Percentiles rank a stretch among this genome's conserved stretches.
Evolutionary conservation across 2,113 vertebrate species (phyloP).

Genomic region (Cinclus mexicanus): DNA sequence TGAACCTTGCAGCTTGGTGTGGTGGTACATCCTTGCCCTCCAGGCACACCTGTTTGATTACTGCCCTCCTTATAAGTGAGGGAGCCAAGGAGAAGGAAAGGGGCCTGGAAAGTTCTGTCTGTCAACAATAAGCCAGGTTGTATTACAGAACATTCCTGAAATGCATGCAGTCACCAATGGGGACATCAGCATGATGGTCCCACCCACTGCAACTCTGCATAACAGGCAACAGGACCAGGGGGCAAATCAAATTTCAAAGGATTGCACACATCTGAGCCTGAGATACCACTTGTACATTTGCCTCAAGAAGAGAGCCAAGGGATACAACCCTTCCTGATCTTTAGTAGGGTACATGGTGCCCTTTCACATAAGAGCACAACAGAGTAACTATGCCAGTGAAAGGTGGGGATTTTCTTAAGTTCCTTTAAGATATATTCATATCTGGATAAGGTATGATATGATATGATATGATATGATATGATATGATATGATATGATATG

Average conservation of each 20-base stretch:
- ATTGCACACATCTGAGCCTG: slow-evolving; percentile 41
- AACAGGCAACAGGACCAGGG: slow-evolving; percentile 6
- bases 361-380: background rate
- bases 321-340: background rate
- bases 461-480: too few relatives aligned
- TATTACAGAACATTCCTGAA: slow-evolving; percentile 62
- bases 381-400: background rate
- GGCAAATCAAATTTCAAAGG: slow-evolving; percentile 73
- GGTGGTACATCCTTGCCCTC: background rate
- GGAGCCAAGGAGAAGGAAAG: slow-evolving; percentile 17
- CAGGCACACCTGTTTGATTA: background rate
- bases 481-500: too few relatives aligned
- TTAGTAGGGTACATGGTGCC: background rate
- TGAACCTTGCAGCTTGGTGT: background rate
- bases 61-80: background rate
- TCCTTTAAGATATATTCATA: background rate
- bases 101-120: slow-evolving; percentile 47
- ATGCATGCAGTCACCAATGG: slow-evolving; percentile 34
- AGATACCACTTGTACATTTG: slow-evolving; percentile 49
- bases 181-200: slow-evolving; percentile 34
- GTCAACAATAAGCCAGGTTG: slow-evolving; percentile 61
- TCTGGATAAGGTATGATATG: too few relatives aligned
- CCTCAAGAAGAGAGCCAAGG: slow-evolving; percentile 52
- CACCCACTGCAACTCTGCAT: slow-evolving; percentile 37
- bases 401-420: background rate